Base-by-base conservation (phyloP, 2,888 invertebrate genomes). In the Macrophya annulata region DNA sequence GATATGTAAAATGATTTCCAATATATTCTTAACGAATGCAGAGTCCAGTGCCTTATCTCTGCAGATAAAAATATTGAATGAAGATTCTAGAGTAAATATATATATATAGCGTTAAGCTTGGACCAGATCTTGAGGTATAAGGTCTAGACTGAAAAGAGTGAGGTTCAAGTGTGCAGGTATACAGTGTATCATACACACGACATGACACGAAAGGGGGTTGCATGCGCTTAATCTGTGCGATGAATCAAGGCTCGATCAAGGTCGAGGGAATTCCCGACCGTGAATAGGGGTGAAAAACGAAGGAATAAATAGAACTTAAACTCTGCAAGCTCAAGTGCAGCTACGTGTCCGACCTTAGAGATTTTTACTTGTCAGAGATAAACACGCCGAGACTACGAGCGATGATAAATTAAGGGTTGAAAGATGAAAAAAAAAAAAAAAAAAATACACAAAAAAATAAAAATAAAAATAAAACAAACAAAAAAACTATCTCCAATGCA, bases 211-310 rank as follows among this genome's bases (percentile, higher is more conserved):
- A 48, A 40, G 17, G 85, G n/a, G 82, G 62, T 85, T 83, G 85
- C 85, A 85, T 85, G 85, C 72, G 48, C 40, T 83, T 85, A 82
- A 85, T 85, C 85, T 71, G 71, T 40, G 21, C 68, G 68, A 83
- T 68, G 71, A 82, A 85, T 85, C 85, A 55, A 51, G 71, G 48
- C 71, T 82, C 82, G 43, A 82, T 48, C 82, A 81, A 83, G 82
- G 85, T 79, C 79, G 40, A 79, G 82, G 37, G 37, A 82, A 43
- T 51, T 45, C 25, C 76, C 76, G 74, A 76, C 84, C 59, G 31
- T 59, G 55, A 62, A 72, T 43, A 76, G 25, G 76, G 43, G 51
- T 55, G 43, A 37, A 79, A 68, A 37, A 68, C 1, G 6, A 37
- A 68, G 68, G 25, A 37, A 68, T 9, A 68, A 37, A 68, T 17